A percentile compares a stretch with the other conserved stretches of the same genome.
Conservation (phyloP, 2,797 vertebrate species). For the Notamacropus eugenii region DNA sequence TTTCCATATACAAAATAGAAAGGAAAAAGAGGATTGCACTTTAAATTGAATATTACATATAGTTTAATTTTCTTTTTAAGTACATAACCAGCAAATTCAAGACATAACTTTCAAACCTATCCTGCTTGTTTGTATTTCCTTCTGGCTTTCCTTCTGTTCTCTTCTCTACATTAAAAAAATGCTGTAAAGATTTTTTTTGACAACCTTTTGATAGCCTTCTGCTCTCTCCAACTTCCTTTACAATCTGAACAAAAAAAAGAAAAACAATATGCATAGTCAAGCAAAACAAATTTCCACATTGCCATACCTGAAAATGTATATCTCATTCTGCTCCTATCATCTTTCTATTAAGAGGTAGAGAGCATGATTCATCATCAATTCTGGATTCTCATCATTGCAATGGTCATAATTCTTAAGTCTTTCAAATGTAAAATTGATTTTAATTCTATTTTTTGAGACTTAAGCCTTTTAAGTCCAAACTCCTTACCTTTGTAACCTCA, state of each 20-base stretch:
- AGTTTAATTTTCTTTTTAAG: background rate
- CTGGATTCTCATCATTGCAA: background rate
- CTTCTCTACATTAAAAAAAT: background rate
- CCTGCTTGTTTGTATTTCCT: background rate
- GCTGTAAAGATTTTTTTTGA: background rate
- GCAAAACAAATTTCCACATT: background rate
- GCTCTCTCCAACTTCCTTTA: background rate
- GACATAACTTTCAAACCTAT: background rate
- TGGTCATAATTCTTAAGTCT: background rate
- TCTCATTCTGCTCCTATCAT: background rate
- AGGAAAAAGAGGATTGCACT: background rate
- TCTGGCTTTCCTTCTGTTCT: background rate
- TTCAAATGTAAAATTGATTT: background rate
- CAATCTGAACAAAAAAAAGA: background rate
- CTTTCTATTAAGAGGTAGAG: background rate
- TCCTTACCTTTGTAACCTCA: background rate
- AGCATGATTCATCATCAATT: background rate
- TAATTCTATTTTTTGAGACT: background rate
- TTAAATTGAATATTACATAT: background rate
- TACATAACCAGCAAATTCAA: background rate
- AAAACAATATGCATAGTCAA: background rate
- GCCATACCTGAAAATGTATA: background rate
- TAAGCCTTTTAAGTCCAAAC: background rate
- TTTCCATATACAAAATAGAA: background rate
- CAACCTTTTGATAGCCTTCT: background rate